Percentiles rank a stretch among this genome's conserved stretches.
These are phyloP conservation scores for Danio kyathit DNA, from an alignment of 2,797 vertebrate genomes.

Conservation along the genomic window DNA sequence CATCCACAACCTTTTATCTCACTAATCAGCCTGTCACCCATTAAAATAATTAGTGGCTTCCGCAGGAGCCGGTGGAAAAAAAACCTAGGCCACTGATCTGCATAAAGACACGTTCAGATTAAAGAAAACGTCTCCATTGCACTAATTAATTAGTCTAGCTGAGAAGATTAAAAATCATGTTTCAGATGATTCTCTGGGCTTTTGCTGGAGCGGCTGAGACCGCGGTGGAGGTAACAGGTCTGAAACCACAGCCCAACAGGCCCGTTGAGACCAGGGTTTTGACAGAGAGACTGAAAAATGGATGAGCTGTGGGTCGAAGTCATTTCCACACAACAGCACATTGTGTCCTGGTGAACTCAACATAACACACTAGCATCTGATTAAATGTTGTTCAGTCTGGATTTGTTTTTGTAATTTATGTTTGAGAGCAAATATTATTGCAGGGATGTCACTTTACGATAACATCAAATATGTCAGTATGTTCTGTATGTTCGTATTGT, in stretches of 20 bases:
- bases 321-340: conserved; percentile 21
- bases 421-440: background rate
- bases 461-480: background rate
- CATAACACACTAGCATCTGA: background rate
- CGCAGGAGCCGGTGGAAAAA: background rate
- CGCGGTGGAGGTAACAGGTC: conserved; percentile 27
- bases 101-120: conserved; percentile 41
- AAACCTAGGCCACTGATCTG: conserved; percentile 33
- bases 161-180: conserved; percentile 51
- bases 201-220: conserved; percentile 30
- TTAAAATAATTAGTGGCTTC: conserved; percentile 52
- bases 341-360: conserved; percentile 9
- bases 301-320: conserved; percentile 37
- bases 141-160: conserved; percentile 55
- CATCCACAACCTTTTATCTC: conserved; percentile 50
- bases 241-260: conserved; percentile 23
- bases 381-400: background rate
- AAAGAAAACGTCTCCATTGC: conserved; percentile 39
- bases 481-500: background rate
- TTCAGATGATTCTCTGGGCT: conserved; percentile 37
- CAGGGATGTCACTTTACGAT: background rate
- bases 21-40: conserved; percentile 46
- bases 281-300: conserved; percentile 17
- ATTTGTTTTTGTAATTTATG: background rate
- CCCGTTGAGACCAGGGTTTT: conserved; percentile 8